Percentiles rank a stretch among this genome's conserved stretches.
These are phyloP conservation scores for Spodoptera litura DNA, from an alignment of 1,140 invertebrate species.

Conservation along the genomic window DNA sequence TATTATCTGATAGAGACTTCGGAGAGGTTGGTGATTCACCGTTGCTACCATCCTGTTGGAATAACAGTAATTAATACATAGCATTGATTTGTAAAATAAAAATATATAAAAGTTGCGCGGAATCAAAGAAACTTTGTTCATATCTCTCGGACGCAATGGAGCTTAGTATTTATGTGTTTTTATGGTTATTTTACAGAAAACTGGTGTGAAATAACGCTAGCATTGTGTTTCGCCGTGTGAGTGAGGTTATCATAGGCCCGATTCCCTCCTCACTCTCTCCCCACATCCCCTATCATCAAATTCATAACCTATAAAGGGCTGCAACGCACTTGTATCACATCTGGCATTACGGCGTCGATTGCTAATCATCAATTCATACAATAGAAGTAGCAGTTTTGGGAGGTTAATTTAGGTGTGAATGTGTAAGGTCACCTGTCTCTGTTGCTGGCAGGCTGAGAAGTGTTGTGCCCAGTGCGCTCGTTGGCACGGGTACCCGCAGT, in stretches of 20 bases:
- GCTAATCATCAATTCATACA: neutral
- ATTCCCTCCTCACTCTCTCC: no score
- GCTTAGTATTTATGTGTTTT: no score
- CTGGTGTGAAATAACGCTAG: no score
- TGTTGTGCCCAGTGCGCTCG: slow-evolving; percentile 90
- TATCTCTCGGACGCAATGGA: no score
- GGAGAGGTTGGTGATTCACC: slow-evolving; percentile 48
- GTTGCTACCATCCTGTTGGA: slow-evolving; percentile 53
- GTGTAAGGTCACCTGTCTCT: slow-evolving; percentile 57
- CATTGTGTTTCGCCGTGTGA: no score
- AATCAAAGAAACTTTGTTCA: no score
- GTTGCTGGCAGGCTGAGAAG: slow-evolving; percentile 81
- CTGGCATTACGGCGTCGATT: neutral
- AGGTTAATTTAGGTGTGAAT: neutral
- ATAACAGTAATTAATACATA: neutral
- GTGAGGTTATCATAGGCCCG: no score
- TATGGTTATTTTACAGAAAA: no score
- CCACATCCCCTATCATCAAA: no score
- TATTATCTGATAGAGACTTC: slow-evolving; percentile 62
- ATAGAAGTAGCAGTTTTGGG: no score
- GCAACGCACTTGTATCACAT: neutral
- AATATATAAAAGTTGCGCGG: no score
- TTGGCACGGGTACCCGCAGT: slow-evolving; percentile 95
- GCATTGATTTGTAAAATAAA: no score
- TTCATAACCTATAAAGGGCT: neutral